Evolutionary conservation across 2,888 invertebrate genomes (phyloP).

Genomic region (Lordiphosa fenestrarum): DNA sequence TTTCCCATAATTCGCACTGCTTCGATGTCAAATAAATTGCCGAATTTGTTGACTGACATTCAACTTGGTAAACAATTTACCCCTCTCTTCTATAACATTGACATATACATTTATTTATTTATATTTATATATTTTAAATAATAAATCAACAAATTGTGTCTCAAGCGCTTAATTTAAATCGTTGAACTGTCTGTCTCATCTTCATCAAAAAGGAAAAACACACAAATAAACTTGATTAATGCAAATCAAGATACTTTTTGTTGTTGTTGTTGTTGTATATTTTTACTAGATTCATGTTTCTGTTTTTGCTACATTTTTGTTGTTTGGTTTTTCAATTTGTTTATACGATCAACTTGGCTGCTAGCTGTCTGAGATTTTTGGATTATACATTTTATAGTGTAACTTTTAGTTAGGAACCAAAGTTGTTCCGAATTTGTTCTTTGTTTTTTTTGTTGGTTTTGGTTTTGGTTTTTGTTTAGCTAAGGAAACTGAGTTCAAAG

Average conservation of each 20-base stretch:
- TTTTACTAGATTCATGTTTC: conserved; percentile 1
- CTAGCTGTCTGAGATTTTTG: conserved; percentile 3
- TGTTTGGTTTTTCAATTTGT: conserved; percentile 9
- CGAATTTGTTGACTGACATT: too few relatives aligned
- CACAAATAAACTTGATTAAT: not conserved
- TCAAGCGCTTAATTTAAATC: conserved; percentile 68
- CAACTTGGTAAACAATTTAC: too few relatives aligned
- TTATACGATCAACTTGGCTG: too few relatives aligned
- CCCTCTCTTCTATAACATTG: conserved; percentile 54
- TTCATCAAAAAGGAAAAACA: conserved; percentile 25
- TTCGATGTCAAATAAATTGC: too few relatives aligned
- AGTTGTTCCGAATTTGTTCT: conserved; percentile 3
- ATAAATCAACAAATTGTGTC: conserved; percentile 54
- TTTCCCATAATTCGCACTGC: too few relatives aligned
- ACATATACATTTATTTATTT: conserved; percentile 59
- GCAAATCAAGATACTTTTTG: conserved; percentile 38
- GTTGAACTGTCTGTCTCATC: conserved; percentile 61
- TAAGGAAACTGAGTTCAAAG: conserved; percentile 70
- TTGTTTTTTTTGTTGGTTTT: too few relatives aligned
- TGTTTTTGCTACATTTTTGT: conserved; percentile 52
- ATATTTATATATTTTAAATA: conserved; percentile 18
- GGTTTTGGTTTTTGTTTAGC: conserved; percentile 33
- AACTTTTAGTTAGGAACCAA: conserved; percentile 3
- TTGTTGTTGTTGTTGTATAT: conserved; percentile 37
- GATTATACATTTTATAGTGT: conserved; percentile 14